phyloP scores from a whole-genome alignment of 2,888 invertebrate species.

The Lasioglossum marginatum region DNA sequence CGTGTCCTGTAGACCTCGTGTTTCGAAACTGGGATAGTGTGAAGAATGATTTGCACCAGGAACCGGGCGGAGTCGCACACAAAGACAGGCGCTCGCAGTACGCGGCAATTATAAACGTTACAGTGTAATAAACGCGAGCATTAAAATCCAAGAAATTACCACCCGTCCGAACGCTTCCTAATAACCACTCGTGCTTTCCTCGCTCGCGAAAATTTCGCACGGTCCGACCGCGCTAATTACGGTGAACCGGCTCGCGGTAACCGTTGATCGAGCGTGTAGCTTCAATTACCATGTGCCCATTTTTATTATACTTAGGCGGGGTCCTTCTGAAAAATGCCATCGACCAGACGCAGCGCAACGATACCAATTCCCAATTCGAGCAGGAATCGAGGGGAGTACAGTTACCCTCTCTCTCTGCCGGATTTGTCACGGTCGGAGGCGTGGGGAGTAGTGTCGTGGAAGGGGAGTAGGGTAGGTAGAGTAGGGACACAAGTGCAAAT shows the following conservation, averaged over 20 bases:
- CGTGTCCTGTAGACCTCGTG: background rate
- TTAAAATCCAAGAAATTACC: conserved; percentile 26
- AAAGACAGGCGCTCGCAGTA: background rate
- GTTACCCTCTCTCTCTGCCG: too few species aligned
- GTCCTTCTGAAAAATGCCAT: background rate
- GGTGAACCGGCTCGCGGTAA: background rate
- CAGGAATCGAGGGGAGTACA: too few species aligned
- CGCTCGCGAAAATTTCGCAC: conserved; percentile 49
- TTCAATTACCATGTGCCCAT: conserved; percentile 17
- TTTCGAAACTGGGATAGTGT: too few species aligned
- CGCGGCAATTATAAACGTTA: conserved; percentile 22
- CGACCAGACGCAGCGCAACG: background rate
- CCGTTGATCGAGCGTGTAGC: conserved; percentile 22
- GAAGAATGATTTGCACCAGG: background rate
- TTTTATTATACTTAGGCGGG: conserved; percentile 18
- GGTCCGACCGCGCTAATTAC: conserved; percentile 36
- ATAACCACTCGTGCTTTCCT: conserved; percentile 24
- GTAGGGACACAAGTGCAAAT: too few species aligned
- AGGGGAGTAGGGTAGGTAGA: too few species aligned
- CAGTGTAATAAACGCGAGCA: conserved; percentile 20
- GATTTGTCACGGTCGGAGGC: too few species aligned
- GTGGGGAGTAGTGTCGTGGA: too few species aligned
- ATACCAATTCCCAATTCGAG: too few species aligned
- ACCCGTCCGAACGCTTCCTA: conserved; percentile 5
- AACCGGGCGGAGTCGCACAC: background rate